Evolutionary conservation across 2,888 invertebrate genomes (phyloP).

Genomic region (Pycnomerus fuliginosus): DNA sequence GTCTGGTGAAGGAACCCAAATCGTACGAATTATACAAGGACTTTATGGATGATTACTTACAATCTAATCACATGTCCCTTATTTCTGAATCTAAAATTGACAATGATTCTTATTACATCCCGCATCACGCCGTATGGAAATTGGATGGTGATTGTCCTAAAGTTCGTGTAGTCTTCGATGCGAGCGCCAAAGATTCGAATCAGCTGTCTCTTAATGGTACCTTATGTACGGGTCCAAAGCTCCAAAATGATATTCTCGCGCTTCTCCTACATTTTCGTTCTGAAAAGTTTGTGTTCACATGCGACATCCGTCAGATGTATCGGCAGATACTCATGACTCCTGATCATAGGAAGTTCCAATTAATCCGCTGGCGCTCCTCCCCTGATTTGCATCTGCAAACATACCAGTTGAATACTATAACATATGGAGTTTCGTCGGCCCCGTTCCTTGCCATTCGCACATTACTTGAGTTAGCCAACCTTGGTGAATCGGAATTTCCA

Average conservation of each 20-base stretch:
- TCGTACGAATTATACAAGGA: not conserved
- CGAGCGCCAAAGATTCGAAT: constrained; percentile 4
- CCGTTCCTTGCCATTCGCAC: constrained; percentile 6
- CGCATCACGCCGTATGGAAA: constrained; percentile 16
- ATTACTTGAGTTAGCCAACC: constrained; percentile 2
- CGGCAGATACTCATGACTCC: constrained; percentile 14
- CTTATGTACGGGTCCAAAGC: constrained; percentile 12
- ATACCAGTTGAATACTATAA: constrained; percentile 6
- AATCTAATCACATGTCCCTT: constrained; percentile 12
- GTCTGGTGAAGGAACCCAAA: not conserved
- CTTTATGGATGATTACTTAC: constrained; percentile 13
- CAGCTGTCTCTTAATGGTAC: constrained; percentile 10
- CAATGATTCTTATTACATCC: constrained; percentile 9
- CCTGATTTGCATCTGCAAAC: constrained; percentile 4
- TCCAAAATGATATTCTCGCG: constrained; percentile 6
- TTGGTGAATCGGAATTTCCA: not conserved
- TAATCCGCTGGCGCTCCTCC: constrained; percentile 9
- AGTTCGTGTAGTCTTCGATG: no score
- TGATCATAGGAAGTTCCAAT: constrained; percentile 14
- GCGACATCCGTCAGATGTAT: constrained; percentile 24
- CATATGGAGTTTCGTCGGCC: constrained; percentile 5
- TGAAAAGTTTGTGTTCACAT: constrained; percentile 6
- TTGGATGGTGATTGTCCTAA: constrained; percentile 3
- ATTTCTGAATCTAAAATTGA: not conserved
- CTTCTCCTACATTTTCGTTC: constrained; percentile 10